Evolutionary conservation across 2,113 vertebrate genomes (phyloP), one percentile per base, ranked within the genome.

Genomic region (Ptychochromis oligacanthus): DNA sequence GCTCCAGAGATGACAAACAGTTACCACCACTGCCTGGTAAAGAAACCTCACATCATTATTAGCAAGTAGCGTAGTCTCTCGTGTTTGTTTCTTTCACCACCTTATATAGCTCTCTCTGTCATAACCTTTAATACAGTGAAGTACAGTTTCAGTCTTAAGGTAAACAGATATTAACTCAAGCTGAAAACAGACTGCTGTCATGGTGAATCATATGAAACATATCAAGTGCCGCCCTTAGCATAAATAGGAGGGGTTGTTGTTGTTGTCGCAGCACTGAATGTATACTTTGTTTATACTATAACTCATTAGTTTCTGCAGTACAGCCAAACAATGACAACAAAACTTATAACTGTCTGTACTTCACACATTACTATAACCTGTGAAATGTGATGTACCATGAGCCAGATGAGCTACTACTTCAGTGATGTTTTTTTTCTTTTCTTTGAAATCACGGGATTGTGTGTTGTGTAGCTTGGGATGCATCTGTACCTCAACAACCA

Each of bases 21-120:
- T 96, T 97, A 82, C 97, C 98, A 13, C 95, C 97, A 4, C 94
- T 99, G 89, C 98, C 98, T 95, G 98, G 98, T 99, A 93, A 28
- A 34, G 22, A 82, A 46, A 49, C 11, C 20, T 5, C 40, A 24
- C 18, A 14, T 52, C 40, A 76, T 26, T 1, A 7, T 36, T 7
- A 56, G 72, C 2, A 10, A 59, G 14, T 38, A 31, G 67, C 14
- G 43, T 52, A 11, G 28, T 54, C 43, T 31, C 46, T 31, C 11
- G 1, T 31, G 67, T 52, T 72, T 72, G 11, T 52, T 18, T n/a
- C 46, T 72, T 79, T 80, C 6, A 22, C 5, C 4, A 52, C 70
- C 24, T 60, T n/a, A 46, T 9, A 34, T 72, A 3, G 46, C 20
- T 34, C 17, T 54, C 67, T 72, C 26, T 34, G 46, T 72, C 28